phyloP scores from a whole-genome alignment of 1,140 invertebrate genomes.

The Hydropsyche tenuis region DNA sequence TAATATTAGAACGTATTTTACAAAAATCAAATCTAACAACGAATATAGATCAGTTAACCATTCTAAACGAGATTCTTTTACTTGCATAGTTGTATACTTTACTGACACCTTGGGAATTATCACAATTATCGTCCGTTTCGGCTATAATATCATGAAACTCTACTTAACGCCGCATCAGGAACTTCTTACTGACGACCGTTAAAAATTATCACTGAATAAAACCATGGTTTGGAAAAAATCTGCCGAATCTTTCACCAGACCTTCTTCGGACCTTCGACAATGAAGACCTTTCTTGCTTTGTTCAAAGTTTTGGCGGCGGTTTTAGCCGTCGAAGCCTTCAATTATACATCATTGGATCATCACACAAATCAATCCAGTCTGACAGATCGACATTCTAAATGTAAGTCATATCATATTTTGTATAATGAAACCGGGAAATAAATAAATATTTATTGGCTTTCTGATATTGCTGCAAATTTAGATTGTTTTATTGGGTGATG shows the following conservation, averaged over 20 bases:
- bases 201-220: conserved; percentile 7
- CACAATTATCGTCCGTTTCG: not conserved
- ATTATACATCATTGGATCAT: not conserved
- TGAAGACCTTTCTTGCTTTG: not conserved
- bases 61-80: too few species aligned
- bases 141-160: conserved; percentile 9
- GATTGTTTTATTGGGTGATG: too few species aligned
- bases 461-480: too few species aligned
- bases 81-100: too few species aligned
- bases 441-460: too few species aligned
- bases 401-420: too few species aligned
- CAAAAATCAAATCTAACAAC: too few species aligned
- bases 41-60: too few species aligned
- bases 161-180: conserved; percentile 1
- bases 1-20: too few species aligned
- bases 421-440: too few species aligned
- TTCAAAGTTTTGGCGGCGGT: not conserved
- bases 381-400: not conserved
- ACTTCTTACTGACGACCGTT: conserved; percentile 5
- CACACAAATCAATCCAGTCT: not conserved
- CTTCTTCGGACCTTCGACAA: not conserved
- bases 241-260: not conserved
- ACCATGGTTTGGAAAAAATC: not conserved
- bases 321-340: not conserved
- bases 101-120: too few species aligned